phyloP scores from a whole-genome alignment of 2,888 invertebrate species.

The Scotopteryx bipunctaria region DNA sequence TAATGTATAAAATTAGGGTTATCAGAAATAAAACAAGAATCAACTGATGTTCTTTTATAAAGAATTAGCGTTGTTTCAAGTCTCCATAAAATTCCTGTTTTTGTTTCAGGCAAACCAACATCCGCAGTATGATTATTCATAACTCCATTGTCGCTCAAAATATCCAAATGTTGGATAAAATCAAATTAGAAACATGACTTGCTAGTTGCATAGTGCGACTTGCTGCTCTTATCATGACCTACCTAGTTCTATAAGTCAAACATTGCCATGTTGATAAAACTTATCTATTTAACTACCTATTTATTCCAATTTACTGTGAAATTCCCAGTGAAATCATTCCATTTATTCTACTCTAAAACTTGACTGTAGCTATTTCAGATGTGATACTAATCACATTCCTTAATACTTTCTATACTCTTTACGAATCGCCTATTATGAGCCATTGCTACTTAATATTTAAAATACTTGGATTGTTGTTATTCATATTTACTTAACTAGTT shows the following conservation, averaged over 20 bases:
- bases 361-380: conserved; percentile 24
- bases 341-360: conserved; percentile 25
- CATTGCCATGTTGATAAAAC: conserved; percentile 27
- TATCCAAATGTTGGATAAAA: background rate
- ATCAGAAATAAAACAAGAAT: too few species aligned
- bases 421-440: conserved; percentile 24
- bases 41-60: background rate
- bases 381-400: conserved; percentile 38
- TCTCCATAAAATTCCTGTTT: background rate
- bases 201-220: conserved; percentile 3
- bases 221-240: conserved; percentile 20
- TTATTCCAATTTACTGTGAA: conserved; percentile 13
- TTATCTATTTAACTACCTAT: conserved; percentile 7
- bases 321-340: conserved; percentile 34
- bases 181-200: conserved; percentile 18
- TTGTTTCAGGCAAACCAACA: conserved; percentile 25
- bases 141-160: conserved; percentile 3
- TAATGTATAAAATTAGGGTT: too few species aligned
- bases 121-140: conserved; percentile 26
- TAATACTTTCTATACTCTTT: conserved; percentile 24
- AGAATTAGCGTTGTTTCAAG: background rate
- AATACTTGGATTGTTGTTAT: conserved; percentile 16
- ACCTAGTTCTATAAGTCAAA: conserved; percentile 23
- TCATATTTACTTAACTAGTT: conserved; percentile 19
- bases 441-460: conserved; percentile 33